Percentiles rank a stretch among this genome's conserved stretches.
Evolutionary conservation across 2,113 vertebrate genomes (phyloP).

Genomic region (Oreochromis spilurus): DNA sequence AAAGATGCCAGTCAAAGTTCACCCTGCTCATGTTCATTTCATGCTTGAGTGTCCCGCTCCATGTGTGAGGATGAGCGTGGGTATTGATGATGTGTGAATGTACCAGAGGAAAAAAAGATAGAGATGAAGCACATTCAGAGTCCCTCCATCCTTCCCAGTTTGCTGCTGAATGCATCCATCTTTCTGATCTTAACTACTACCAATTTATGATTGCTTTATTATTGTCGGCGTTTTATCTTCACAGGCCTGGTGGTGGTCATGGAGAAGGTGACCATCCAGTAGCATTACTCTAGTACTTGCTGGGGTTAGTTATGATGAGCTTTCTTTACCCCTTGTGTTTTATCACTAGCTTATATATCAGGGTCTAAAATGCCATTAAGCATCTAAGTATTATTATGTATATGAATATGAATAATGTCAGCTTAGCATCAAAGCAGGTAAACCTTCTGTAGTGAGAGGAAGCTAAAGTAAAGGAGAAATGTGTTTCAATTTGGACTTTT

Average conservation of each 20-base stretch:
- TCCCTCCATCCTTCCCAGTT: constrained; percentile 55
- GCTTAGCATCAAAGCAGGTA: neutral
- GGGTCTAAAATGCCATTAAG: neutral
- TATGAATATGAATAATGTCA: neutral
- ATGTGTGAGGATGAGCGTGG: constrained; percentile 37
- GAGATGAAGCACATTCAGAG: constrained; percentile 44
- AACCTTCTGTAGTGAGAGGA: too few species aligned
- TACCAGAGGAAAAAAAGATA: constrained; percentile 33
- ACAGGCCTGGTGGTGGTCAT: constrained; percentile 19
- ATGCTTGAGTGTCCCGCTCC: constrained; percentile 63
- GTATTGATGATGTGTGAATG: constrained; percentile 55
- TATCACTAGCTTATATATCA: neutral
- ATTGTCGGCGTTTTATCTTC: constrained; percentile 44
- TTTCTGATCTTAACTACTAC: constrained; percentile 60
- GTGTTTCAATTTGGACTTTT: neutral
- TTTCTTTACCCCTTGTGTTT: neutral
- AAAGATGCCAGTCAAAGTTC: constrained; percentile 74
- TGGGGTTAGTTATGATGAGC: neutral
- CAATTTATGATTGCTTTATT: constrained; percentile 67
- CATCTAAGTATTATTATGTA: neutral
- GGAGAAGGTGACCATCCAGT: constrained; percentile 37
- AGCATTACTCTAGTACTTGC: neutral
- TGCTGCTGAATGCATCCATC: constrained; percentile 53
- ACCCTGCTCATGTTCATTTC: constrained; percentile 71
- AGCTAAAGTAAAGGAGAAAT: neutral